Evolutionary conservation across 2,797 vertebrate genomes (phyloP), one percentile per base, ranked within the genome.

Genomic region (Liasis olivaceus): DNA sequence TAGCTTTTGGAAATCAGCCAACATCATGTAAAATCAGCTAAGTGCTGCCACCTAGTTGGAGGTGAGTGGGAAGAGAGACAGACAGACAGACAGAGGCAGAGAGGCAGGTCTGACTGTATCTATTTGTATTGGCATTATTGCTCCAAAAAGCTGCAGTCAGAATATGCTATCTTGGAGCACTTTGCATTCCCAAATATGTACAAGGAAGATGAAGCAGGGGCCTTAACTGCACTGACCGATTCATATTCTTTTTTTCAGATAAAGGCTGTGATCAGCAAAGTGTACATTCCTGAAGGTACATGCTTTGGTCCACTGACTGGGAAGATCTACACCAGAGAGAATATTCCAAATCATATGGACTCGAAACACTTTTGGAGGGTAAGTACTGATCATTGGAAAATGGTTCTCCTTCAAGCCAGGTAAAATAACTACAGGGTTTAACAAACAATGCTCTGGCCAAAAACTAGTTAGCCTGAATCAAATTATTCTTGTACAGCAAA

Each of bases 331-430:
- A 96, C 97, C 97, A 98, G 97, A 97, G 97, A 98, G 93, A 97
- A 95, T 0, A 97, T 98, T 20, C 98, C 98, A 9, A 97, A 97
- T 42, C 96, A 97, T 51, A 97, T 97, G 93, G 98, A 98, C 97
- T 95, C 97, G 88, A 98, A 98, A 94, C 98, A 98, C 96, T 98
- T 98, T 95, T 98, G 98, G 98, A 98, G 97, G 97, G 98, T 98
- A 58, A 56, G 4, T 20, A 4, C 0, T 13, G 14, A 22, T 11
- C 5, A 62, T 31, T 11, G 58, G n/a, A 42, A 42, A 36, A 62
- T 14, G 15, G 51, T n/a, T 63, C 87, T 77, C 51, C 24, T 20
- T 54, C 36, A 4, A 72, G 7, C 59, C 47, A 36, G 42, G 31
- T 64, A 91, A 85, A 91, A 15, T 15, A 84, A 90, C 24, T 14